Conservation (phyloP, 2,113 vertebrate genomes). For the Chinchilla lanigera region DNA sequence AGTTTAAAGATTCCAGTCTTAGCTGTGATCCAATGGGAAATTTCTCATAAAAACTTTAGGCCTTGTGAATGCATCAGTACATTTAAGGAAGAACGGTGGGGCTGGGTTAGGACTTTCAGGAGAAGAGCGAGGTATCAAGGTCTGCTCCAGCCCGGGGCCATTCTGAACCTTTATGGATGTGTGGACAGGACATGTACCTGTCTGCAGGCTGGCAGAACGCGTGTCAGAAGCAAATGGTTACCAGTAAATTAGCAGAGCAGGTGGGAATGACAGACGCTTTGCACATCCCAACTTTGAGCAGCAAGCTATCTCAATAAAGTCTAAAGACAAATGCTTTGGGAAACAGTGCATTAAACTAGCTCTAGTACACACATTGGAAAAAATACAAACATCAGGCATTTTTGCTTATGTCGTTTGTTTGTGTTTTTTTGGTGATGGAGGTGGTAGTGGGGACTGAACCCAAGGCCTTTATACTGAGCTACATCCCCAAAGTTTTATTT, state of each 20-base stretch:
- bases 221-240: conserved; percentile 18
- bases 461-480: not conserved
- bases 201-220: not conserved
- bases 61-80: not conserved
- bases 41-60: not conserved
- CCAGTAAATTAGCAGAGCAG: not conserved
- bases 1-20: not conserved
- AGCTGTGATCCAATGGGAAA: not conserved
- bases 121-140: not conserved
- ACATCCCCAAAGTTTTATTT: not conserved
- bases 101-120: not conserved
- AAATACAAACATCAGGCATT: not conserved
- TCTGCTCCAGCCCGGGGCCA: not conserved
- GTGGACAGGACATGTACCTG: not conserved
- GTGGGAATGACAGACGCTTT: conserved; percentile 51
- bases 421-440: not conserved
- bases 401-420: not conserved
- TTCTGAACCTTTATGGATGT: not conserved
- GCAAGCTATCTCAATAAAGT: not conserved
- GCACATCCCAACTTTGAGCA: conserved; percentile 44
- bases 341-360: not conserved
- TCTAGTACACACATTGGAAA: not conserved
- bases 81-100: not conserved
- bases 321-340: not conserved
- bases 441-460: not conserved